Base-by-base conservation (phyloP, 2,113 vertebrate genomes). In the Pterophyllum scalare region DNA sequence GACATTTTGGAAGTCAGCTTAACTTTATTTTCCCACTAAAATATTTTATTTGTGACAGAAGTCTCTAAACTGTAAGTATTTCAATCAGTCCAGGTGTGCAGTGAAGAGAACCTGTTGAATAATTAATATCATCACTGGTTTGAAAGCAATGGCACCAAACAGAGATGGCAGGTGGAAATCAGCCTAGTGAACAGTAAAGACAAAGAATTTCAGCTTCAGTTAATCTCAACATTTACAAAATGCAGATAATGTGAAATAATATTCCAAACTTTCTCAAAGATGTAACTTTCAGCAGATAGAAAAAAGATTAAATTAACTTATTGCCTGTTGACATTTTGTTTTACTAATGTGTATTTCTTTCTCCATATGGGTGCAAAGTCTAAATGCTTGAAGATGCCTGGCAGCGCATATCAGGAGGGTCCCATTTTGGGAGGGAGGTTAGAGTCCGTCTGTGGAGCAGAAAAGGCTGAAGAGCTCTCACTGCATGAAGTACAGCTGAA, bases 401-500 rank as follows among this genome's bases (percentile, higher is more conserved):
- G 64, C 52, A 75, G 61, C 72, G 84, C 59, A 80, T 72, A 82
- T 70, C 67, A 64, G 77, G 65, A 58, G 57, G 14, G 57, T 85
- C 62, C 35, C 40, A 0, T 80, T 87, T 88, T 87, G 76, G 81
- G 59, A 79, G 77, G 12, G 17, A 62, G 79, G 64, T 79, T 86
- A 35, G 77, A 82, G 79, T 77, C 33, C 67, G 88, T 88, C 64
- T 75, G 83, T 72, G 70, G 59, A 87, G 82, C 83, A 88, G 57
- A 84, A 81, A 85, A 77, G 72, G 24, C 85, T 89, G 88, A 90
- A 90, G 80, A 77, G 86, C 84, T 85, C 86, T 91, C 85, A 78
- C 65, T 72, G 3, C 61, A 88, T 90, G 88, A 91, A 91, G 88
- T 87, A 88, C 86, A 91, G 89, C 86, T 91, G 81, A 92, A 92